Evolutionary conservation across 1,140 invertebrate genomes (phyloP), one percentile per base, ranked within the genome.

Genomic region (Heliconius eleuchia): DNA sequence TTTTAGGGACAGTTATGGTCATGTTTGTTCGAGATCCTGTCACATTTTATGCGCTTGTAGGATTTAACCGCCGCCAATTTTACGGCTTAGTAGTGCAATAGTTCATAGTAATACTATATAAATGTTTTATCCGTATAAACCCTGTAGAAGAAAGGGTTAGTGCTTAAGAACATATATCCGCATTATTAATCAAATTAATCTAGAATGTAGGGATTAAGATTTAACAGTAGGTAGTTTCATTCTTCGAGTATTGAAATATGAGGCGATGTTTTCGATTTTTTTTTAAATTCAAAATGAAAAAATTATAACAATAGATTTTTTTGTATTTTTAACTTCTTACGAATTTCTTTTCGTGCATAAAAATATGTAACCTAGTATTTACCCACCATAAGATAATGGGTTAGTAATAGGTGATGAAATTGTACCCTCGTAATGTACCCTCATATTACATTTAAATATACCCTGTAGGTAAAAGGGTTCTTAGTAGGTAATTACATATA

Each of bases 191-290:
- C 7, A 60, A 60, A 60, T 60, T 60, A 11, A 27, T 3, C 3
- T 60, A 60, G 57, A 60, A n/a, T 60, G 23, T 60, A 60, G n/a
- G 19, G 57, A 60, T 60, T 60, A 60, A 23, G 57, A 60, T 60
- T n/a, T n/a, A 8, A 60, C 55, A 23, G n/a, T n/a, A 55, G 18
- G 13, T 46, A 18, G 1, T 52, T 18, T 52, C 18, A 52, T 19
- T 52, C 18, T 52, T 52, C 50, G 18, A 18, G 5, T 23, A 27
- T 66, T 27, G 60, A n/a, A 13, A 66, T 30, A 16, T 66, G 60
- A 13, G 42, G 3, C 13, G 42, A 30, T 66, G 60, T 6, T 5
- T 19, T 52, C 5, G 16, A 52, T 30, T 30, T 66, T 66, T 4
- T 11, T 13, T 66, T 1, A 30, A 46, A 4, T 46, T 16, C 50